phyloP scores from a whole-genome alignment of 30 jellyfish, hydroid and myxozoan genomes.

The Turritopsis dohrnii region DNA sequence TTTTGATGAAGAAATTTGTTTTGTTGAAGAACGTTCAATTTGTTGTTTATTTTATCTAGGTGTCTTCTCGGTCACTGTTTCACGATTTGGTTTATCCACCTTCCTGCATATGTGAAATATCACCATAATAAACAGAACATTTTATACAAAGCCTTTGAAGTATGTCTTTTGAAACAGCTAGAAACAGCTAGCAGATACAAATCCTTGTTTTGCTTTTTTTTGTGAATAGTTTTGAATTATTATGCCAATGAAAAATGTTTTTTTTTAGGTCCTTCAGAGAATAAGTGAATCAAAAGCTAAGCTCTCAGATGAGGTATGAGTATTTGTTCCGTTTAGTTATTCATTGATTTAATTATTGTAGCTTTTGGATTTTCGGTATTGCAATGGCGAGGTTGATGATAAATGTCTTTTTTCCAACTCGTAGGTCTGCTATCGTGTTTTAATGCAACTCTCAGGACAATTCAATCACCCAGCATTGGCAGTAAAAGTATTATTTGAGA shows the following conservation, averaged over 20 bases:
- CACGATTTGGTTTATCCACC: constrained; percentile 88
- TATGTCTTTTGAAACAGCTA: not conserved
- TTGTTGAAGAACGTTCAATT: not conserved
- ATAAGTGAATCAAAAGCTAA: constrained; percentile 84
- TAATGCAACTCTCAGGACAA: constrained; percentile 98
- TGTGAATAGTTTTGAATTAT: no score
- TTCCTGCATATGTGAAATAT: constrained; percentile 84
- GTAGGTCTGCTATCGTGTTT: constrained; percentile 92
- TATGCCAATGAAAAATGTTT: no score
- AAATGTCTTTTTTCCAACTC: not conserved
- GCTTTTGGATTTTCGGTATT: not conserved
- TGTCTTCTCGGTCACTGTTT: constrained; percentile 90
- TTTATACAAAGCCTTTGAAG: constrained; percentile 77
- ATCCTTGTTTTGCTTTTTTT: not conserved
- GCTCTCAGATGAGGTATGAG: constrained; percentile 89
- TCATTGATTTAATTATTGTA: not conserved
- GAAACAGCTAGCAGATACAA: not conserved
- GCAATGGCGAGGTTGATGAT: not conserved
- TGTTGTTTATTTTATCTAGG: constrained; percentile 25
- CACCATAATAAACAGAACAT: constrained; percentile 58
- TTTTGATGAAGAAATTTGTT: no score
- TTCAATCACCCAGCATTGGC: constrained; percentile 97
- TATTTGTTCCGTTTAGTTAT: not conserved
- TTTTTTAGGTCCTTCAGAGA: constrained; percentile 64
- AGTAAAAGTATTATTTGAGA: constrained; percentile 89